phyloP scores from a whole-genome alignment of 2,113 vertebrate species.

The Toxotes chatareus region DNA sequence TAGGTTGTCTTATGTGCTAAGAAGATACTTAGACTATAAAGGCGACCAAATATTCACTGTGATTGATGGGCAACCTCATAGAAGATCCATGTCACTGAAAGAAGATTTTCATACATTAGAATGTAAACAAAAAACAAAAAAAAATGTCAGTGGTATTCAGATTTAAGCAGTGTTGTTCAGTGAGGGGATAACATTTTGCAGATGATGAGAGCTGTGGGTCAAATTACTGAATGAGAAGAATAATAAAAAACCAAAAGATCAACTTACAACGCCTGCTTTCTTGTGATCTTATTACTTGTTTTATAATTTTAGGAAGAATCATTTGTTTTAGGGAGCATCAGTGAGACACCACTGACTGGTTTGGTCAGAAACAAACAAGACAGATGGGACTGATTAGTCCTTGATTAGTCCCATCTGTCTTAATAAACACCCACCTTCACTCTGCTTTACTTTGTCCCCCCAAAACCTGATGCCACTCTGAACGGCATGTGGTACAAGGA shows the following conservation, averaged over 20 bases:
- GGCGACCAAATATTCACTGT: not conserved
- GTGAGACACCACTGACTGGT: too few relatives aligned
- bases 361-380: not conserved
- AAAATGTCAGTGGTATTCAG: too few relatives aligned
- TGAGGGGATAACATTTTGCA: too few relatives aligned
- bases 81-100: not conserved
- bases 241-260: not conserved
- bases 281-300: not conserved
- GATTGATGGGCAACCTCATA: not conserved
- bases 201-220: not conserved
- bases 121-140: not conserved
- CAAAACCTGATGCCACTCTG: not conserved
- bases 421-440: not conserved
- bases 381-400: not conserved
- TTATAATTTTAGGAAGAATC: not conserved
- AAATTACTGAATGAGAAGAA: not conserved
- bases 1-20: not conserved
- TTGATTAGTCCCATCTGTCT: not conserved
- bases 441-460: not conserved
- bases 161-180: too few relatives aligned
- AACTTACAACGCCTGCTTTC: not conserved
- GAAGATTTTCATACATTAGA: not conserved
- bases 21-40: not conserved
- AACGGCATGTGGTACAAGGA: not conserved
- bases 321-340: not conserved